A percentile compares a stretch with the other conserved stretches of the same genome.
phyloP scores from a whole-genome alignment of 2,888 invertebrate genomes.

The Leptarthrus brevirostris region DNA sequence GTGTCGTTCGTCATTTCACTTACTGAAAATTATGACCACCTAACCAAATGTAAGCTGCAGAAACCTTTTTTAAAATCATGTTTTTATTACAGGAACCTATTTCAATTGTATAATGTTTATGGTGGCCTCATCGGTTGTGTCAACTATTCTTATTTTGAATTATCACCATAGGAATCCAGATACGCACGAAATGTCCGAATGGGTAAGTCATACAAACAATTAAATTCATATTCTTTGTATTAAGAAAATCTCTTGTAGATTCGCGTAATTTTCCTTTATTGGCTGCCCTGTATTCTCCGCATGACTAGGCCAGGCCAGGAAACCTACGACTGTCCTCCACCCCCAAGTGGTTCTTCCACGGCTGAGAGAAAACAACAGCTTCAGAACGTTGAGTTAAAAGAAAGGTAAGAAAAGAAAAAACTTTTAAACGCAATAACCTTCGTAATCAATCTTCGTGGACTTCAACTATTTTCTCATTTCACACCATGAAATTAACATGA shows the following conservation, averaged over 20 bases:
- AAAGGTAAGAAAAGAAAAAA: slow-evolving; percentile 68
- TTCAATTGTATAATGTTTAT: slow-evolving; percentile 99
- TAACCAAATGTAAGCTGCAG: too few relatives aligned
- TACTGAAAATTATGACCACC: too few relatives aligned
- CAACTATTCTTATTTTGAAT: slow-evolving; percentile 97
- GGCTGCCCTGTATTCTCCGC: slow-evolving; percentile 96
- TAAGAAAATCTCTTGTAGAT: slow-evolving; percentile 71
- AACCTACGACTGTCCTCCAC: slow-evolving; percentile 68
- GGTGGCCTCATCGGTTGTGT: slow-evolving; percentile 98
- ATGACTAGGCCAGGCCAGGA: slow-evolving; percentile 84
- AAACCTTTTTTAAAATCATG: too few relatives aligned
- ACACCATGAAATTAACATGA: background rate
- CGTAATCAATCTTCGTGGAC: slow-evolving; percentile 3
- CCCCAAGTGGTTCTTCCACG: slow-evolving; percentile 74
- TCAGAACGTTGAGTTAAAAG: slow-evolving; percentile 87
- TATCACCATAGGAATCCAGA: slow-evolving; percentile 97
- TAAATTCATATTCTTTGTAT: background rate
- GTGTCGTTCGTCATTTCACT: too few relatives aligned
- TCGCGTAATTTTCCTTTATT: slow-evolving; percentile 92
- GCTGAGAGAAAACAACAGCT: slow-evolving; percentile 72
- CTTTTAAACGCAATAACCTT: background rate
- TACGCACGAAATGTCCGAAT: slow-evolving; percentile 96
- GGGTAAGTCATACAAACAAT: slow-evolving; percentile 76
- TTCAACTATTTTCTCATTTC: background rate
- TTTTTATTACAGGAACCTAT: slow-evolving; percentile 79